A percentile compares a stretch with the other conserved stretches of the same genome.
Evolutionary conservation across 2,113 vertebrate species (phyloP).

Genomic region (Thomomys bottae): DNA sequence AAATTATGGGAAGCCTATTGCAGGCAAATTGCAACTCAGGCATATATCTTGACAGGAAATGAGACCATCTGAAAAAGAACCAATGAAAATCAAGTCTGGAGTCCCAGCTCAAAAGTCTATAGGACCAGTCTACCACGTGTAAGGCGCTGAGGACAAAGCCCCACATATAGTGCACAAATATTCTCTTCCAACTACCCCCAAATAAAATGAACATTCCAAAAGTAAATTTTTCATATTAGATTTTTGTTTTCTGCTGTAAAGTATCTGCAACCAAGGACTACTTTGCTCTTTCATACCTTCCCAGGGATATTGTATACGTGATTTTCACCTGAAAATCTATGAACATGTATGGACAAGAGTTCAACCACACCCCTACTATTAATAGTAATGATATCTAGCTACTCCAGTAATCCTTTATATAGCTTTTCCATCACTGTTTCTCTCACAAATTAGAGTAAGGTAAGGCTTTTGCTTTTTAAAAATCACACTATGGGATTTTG

Average conservation of each 20-base stretch:
- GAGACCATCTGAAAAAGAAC: no score
- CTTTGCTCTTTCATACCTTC: background rate
- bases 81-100: no score
- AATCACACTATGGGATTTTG: background rate
- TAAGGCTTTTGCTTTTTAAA: background rate
- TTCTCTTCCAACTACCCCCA: background rate
- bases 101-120: no score
- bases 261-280: background rate
- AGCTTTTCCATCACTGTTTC: background rate
- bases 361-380: background rate
- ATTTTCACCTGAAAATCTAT: background rate
- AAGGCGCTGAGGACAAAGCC: no score
- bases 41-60: no score
- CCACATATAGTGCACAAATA: background rate
- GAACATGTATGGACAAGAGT: background rate
- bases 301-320: background rate
- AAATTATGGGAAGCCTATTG: no score
- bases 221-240: background rate
- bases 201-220: background rate
- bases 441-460: background rate
- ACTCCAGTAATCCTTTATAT: background rate
- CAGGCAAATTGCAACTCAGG: no score
- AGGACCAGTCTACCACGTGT: no score
- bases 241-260: slow-evolving; percentile 6
- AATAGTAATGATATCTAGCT: background rate